phyloP scores from a whole-genome alignment of 2,888 invertebrate genomes.

The Tipula unca region DNA sequence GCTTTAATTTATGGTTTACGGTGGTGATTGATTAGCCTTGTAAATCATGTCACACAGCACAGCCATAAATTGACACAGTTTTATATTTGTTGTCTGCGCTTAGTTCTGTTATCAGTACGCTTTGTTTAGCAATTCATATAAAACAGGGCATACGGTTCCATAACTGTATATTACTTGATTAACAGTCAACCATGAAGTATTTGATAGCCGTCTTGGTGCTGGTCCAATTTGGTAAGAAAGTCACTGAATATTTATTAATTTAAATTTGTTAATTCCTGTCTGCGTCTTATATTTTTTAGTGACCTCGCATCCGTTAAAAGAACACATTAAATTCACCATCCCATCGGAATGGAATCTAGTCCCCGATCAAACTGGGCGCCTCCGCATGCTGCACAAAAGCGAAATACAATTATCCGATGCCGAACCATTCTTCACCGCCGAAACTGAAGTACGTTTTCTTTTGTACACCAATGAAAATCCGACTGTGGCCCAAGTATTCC shows the following conservation, averaged over 20 bases:
- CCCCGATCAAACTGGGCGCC: not conserved
- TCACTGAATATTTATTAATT: not conserved
- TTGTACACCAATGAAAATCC: not conserved
- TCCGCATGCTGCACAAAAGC: not conserved
- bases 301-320: not conserved
- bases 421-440: not conserved
- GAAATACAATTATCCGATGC: not conserved
- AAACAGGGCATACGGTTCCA: not conserved
- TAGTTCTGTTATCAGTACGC: not conserved
- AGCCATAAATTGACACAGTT: not conserved
- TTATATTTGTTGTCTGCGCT: not conserved
- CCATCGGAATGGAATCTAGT: constrained; percentile 19
- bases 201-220: not conserved
- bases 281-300: not conserved
- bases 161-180: not conserved
- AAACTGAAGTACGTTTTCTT: not conserved
- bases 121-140: not conserved
- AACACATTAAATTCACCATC: not conserved
- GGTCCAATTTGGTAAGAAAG: not conserved
- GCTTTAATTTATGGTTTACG: too few species aligned
- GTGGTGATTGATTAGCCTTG: not conserved
- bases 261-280: not conserved
- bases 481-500: not conserved
- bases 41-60: not conserved
- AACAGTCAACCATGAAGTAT: not conserved